Conservation (phyloP, 2,888 invertebrate genomes). For the Ashinkailepas kermadecensis region DNA sequence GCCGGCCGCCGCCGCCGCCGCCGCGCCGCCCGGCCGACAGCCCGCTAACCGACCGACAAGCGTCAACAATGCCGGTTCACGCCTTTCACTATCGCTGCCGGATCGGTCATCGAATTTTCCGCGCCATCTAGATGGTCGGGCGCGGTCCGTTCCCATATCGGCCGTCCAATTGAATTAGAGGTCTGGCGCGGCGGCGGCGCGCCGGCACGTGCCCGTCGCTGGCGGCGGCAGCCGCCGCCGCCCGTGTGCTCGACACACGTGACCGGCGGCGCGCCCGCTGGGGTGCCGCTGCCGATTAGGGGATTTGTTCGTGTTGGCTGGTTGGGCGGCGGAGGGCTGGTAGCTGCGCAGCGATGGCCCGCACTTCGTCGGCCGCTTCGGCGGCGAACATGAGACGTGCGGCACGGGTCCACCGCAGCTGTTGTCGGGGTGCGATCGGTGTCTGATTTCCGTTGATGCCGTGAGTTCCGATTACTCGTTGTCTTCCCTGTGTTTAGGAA, state of each 20-base stretch:
- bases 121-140: not conserved
- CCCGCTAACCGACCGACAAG: not conserved
- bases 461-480: no score
- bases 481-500: no score
- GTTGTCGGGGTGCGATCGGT: no score
- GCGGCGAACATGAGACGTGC: no score
- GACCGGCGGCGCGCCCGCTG: not conserved
- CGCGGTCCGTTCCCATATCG: slow-evolving; percentile 6
- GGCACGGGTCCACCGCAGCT: no score
- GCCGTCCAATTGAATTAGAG: slow-evolving; percentile 18
- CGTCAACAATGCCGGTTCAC: slow-evolving; percentile 9
- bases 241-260: not conserved
- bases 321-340: not conserved
- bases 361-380: no score
- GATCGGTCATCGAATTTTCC: slow-evolving; percentile 15
- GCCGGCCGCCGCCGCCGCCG: not conserved
- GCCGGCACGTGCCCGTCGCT: not conserved
- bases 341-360: not conserved
- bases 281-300: not conserved
- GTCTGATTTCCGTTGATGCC: no score
- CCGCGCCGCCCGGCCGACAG: not conserved
- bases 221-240: not conserved
- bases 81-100: not conserved
- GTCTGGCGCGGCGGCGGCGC: not conserved
- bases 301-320: not conserved